A percentile compares a stretch with the other conserved stretches of the same genome.
These are phyloP conservation scores for Sylvilagus floridanus DNA, from an alignment of 2,797 vertebrate genomes.

Conservation along the genomic window DNA sequence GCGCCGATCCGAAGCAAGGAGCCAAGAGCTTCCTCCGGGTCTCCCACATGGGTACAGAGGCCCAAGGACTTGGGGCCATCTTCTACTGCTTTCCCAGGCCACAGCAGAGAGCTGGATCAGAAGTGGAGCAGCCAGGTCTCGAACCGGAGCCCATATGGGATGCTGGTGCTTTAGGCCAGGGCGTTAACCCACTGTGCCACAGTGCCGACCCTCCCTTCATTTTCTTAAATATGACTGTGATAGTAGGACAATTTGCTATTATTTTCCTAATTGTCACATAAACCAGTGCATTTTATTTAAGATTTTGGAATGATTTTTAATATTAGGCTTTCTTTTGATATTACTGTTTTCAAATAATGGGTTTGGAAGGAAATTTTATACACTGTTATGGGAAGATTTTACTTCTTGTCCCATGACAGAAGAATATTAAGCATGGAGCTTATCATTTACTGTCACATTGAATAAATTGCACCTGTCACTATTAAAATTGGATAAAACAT, in stretches of 20 bases:
- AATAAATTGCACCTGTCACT: not conserved
- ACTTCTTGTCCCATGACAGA: not conserved
- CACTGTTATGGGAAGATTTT: not conserved
- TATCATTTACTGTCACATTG: slow-evolving; percentile 23
- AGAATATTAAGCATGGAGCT: slow-evolving; percentile 22
- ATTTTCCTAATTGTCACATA: not conserved
- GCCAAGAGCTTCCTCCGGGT: too few relatives aligned
- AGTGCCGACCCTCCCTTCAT: too few relatives aligned
- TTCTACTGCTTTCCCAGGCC: too few relatives aligned
- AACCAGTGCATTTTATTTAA: slow-evolving; percentile 20
- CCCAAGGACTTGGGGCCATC: too few relatives aligned
- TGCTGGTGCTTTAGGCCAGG: too few relatives aligned
- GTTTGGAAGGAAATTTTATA: slow-evolving; percentile 45
- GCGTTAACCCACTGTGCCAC: too few relatives aligned
- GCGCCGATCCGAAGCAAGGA: too few relatives aligned
- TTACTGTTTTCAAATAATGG: not conserved
- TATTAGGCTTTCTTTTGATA: not conserved
- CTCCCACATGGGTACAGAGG: too few relatives aligned
- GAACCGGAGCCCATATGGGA: too few relatives aligned
- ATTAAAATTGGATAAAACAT: slow-evolving; percentile 1
- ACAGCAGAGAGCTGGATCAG: too few relatives aligned
- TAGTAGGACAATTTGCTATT: not conserved
- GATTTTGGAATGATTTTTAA: slow-evolving; percentile 25
- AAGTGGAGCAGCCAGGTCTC: too few relatives aligned
- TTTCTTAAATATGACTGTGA: not conserved